These are phyloP conservation scores for Drosophila teissieri DNA, from an alignment of 1,140 invertebrate genomes.

Conservation along the genomic window DNA sequence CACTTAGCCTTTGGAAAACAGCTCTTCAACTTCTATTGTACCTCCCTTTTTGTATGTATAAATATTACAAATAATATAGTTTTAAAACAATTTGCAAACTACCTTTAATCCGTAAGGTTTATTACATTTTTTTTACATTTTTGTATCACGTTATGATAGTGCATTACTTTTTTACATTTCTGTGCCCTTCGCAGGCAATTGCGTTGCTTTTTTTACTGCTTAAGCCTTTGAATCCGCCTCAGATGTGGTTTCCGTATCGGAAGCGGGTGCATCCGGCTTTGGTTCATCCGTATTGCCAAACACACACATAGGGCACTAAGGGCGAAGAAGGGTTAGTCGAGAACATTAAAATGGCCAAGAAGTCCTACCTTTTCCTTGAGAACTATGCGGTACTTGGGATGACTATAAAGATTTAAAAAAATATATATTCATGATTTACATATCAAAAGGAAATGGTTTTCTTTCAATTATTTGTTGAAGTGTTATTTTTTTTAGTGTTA, in stretches of 20 bases:
- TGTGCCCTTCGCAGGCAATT: conserved; percentile 55
- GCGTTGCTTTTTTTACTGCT: conserved; percentile 6
- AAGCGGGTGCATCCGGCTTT: conserved; percentile 83
- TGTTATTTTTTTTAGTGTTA: too few species aligned
- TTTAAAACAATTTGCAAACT: too few species aligned
- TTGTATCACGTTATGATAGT: conserved; percentile 47
- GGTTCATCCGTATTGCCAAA: conserved; percentile 84
- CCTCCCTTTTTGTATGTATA: too few species aligned
- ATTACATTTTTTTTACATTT: conserved; percentile 48
- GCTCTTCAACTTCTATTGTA: too few species aligned
- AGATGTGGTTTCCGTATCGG: conserved; percentile 84
- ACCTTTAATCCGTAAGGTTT: neutral
- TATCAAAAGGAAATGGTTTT: too few species aligned
- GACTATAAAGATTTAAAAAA: conserved; percentile 84
- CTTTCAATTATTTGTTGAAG: too few species aligned
- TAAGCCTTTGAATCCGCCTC: conserved; percentile 77
- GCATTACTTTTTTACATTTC: conserved; percentile 49
- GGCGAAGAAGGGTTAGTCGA: neutral
- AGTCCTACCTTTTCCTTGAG: conserved; percentile 86
- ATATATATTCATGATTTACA: too few species aligned
- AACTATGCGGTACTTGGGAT: conserved; percentile 91
- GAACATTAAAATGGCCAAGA: neutral
- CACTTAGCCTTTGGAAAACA: too few species aligned
- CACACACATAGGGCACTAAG: conserved; percentile 88
- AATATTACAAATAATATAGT: too few species aligned